These are phyloP conservation scores for Globodera rostochiensis DNA, from an alignment of 1,140 invertebrate species.

Conservation along the genomic window DNA sequence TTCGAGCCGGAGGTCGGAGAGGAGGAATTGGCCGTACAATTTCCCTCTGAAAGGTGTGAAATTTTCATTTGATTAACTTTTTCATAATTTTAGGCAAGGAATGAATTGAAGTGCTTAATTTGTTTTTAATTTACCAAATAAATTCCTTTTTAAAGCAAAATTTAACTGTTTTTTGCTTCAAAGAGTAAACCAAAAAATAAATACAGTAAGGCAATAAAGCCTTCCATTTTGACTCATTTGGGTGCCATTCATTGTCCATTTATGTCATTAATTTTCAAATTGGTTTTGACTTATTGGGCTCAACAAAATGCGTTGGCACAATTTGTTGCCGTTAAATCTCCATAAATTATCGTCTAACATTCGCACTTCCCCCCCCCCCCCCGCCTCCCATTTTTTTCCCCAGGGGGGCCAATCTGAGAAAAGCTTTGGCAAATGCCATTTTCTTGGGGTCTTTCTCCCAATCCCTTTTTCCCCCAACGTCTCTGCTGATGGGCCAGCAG, in stretches of 20 bases:
- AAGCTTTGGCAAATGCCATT: not conserved
- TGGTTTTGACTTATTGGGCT: not conserved
- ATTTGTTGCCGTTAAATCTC: constrained; percentile 4
- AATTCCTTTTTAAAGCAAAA: too few species aligned
- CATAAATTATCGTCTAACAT: constrained; percentile 5
- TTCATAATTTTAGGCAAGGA: too few species aligned
- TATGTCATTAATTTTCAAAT: not conserved
- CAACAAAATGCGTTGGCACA: not conserved
- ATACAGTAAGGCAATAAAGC: not conserved
- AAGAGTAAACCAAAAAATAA: too few species aligned
- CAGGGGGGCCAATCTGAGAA: not conserved
- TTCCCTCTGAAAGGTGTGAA: not conserved
- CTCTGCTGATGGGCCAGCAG: too few species aligned
- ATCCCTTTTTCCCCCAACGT: not conserved
- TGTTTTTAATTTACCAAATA: too few species aligned
- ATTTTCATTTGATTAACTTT: too few species aligned
- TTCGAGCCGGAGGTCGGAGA: not conserved
- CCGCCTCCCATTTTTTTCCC: not conserved
- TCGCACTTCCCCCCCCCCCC: not conserved
- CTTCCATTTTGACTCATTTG: not conserved
- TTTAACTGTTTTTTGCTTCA: too few species aligned
- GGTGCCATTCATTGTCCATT: not conserved
- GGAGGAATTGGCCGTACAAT: not conserved
- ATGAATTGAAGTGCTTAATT: too few species aligned
- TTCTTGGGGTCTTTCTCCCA: not conserved